A percentile compares a stretch with the other conserved stretches of the same genome.
Conservation (phyloP, 2,113 vertebrate genomes). For the Geococcyx californianus region DNA sequence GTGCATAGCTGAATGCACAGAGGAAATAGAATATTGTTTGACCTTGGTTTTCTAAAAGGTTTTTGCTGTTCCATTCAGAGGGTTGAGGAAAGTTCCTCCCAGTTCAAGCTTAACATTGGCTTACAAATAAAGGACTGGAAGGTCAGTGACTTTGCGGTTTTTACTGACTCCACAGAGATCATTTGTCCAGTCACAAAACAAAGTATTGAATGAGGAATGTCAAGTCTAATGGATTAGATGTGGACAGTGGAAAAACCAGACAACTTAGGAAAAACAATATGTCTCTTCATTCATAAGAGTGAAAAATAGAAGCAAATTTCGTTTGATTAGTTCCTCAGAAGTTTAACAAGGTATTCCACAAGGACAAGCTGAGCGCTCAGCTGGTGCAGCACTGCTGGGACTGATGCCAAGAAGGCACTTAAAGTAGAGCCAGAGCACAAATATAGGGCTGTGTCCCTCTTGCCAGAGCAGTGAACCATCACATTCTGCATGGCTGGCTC, state of each 20-base stretch:
- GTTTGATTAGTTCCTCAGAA: background rate
- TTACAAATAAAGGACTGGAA: background rate
- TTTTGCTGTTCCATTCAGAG: background rate
- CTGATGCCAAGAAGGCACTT: background rate
- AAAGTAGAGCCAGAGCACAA: background rate
- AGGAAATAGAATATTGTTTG: background rate
- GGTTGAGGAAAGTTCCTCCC: background rate
- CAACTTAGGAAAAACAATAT: background rate
- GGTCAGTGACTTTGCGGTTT: background rate
- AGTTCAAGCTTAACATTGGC: background rate
- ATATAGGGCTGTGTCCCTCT: background rate
- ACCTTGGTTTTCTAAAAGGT: background rate
- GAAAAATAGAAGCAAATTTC: background rate
- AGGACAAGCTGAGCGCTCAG: background rate
- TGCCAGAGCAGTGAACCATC: background rate
- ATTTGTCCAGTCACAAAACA: background rate
- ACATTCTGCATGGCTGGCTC: background rate
- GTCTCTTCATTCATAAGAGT: background rate
- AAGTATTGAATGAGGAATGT: background rate
- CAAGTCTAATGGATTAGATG: background rate
- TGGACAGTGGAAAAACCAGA: background rate
- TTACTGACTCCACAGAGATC: background rate
- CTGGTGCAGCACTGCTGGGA: background rate
- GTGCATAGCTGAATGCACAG: background rate
- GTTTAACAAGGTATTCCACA: background rate